phyloP scores from a whole-genome alignment of 2,113 vertebrate species.

The Antigone vipio region DNA sequence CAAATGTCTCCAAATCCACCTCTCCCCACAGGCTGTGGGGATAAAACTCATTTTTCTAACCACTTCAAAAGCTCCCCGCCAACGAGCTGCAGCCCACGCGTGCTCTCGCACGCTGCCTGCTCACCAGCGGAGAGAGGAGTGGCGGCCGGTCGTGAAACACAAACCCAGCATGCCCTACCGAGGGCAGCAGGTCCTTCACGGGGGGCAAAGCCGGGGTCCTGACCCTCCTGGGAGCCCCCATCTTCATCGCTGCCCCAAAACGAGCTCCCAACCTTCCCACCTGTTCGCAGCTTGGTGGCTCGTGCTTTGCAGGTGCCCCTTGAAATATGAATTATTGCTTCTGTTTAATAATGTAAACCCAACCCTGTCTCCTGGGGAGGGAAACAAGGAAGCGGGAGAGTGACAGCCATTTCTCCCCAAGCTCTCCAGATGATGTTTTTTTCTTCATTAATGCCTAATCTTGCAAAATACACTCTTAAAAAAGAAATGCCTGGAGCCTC shows the following conservation, averaged over 20 bases:
- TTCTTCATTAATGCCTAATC: not conserved
- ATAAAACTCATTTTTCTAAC: not conserved
- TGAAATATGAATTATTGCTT: not conserved
- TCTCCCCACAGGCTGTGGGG: not conserved
- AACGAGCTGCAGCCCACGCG: not conserved
- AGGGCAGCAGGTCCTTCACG: rapidly evolving
- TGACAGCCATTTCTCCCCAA: not conserved
- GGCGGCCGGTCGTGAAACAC: not conserved
- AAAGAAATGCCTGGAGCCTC: not conserved
- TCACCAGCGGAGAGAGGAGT: not conserved
- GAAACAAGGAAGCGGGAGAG: not conserved
- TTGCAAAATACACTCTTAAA: not conserved
- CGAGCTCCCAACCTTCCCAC: not conserved
- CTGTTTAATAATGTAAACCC: not conserved
- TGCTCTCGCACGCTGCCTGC: not conserved
- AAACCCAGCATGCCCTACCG: rapidly evolving
- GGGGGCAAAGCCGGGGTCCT: too few species aligned
- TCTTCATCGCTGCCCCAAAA: not conserved
- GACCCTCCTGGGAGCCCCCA: not conserved
- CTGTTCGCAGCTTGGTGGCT: not conserved
- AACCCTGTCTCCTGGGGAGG: not conserved
- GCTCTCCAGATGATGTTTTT: not conserved
- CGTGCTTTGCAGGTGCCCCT: not conserved
- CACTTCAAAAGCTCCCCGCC: not conserved
- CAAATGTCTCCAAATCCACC: not conserved